Conservation (phyloP, 2,113 vertebrate genomes). For the Ia io region DNA sequence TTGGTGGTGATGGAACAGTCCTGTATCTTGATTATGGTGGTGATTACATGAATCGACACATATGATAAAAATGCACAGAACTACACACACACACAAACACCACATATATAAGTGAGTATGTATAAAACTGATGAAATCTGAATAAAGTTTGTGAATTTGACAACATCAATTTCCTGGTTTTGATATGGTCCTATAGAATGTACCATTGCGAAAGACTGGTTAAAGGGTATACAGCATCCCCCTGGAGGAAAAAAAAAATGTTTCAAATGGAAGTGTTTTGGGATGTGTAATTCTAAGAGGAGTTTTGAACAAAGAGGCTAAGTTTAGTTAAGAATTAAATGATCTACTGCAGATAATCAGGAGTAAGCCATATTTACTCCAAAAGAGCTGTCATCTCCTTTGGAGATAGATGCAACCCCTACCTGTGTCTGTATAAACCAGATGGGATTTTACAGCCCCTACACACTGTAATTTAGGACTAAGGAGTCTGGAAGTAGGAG, state of each 20-base stretch:
- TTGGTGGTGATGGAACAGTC: not conserved
- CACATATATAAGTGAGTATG: fast-evolving
- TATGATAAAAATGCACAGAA: not conserved
- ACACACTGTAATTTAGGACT: not conserved
- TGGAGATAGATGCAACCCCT: not conserved
- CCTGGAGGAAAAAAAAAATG: too few relatives aligned
- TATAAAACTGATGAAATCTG: not conserved
- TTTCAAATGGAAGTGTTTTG: not conserved
- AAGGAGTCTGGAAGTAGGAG: not conserved
- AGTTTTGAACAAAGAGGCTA: not conserved
- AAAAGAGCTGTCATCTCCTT: not conserved
- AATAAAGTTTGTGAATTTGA: not conserved
- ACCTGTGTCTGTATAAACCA: not conserved
- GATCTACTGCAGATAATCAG: not conserved
- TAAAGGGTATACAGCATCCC: not conserved
- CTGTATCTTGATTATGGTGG: not conserved
- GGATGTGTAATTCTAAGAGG: not conserved
- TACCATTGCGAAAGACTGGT: not conserved
- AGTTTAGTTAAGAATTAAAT: not conserved
- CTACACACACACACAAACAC: not conserved
- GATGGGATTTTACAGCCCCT: not conserved
- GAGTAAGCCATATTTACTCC: not conserved
- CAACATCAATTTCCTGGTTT: not conserved
- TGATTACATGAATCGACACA: not conserved
- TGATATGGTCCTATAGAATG: not conserved